Evolutionary conservation across 2,888 invertebrate genomes (phyloP).

Genomic region (Hanleya hanleyi): DNA sequence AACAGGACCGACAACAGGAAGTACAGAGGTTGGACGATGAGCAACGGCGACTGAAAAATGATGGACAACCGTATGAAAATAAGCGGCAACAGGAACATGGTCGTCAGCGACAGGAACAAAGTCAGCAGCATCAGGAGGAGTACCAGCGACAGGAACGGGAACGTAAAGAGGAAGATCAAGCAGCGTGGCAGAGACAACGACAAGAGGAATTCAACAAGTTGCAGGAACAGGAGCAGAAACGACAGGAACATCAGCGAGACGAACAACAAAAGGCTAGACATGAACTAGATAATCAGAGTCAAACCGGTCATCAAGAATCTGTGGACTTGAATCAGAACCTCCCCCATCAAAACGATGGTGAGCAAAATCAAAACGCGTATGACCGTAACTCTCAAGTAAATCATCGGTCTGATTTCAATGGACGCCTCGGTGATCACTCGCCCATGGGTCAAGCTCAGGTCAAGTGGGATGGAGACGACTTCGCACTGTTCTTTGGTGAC

Average conservation of each 20-base stretch:
- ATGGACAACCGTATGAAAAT: not conserved
- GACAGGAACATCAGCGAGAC: not conserved
- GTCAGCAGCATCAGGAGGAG: not conserved
- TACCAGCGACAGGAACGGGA: not conserved
- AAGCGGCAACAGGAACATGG: not conserved
- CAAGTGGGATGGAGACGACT: constrained; percentile 66
- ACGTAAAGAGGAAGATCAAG: not conserved
- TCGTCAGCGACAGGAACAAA: not conserved
- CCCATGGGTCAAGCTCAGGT: not conserved
- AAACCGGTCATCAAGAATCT: too few relatives aligned
- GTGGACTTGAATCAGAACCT: too few relatives aligned
- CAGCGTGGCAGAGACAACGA: not conserved
- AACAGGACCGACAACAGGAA: not conserved
- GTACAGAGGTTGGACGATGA: not conserved
- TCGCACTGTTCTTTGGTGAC: constrained; percentile 60
- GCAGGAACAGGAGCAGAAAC: not conserved
- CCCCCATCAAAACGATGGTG: not conserved
- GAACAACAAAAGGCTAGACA: not conserved
- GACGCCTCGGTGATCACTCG: too few relatives aligned
- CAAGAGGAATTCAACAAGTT: not conserved
- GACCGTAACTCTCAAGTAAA: too few relatives aligned
- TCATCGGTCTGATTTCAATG: too few relatives aligned
- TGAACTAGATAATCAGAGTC: not conserved
- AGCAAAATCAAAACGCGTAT: too few relatives aligned
- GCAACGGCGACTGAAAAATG: not conserved